phyloP scores from a whole-genome alignment of 1,140 invertebrate species.

The Sesamia nonagrioides region DNA sequence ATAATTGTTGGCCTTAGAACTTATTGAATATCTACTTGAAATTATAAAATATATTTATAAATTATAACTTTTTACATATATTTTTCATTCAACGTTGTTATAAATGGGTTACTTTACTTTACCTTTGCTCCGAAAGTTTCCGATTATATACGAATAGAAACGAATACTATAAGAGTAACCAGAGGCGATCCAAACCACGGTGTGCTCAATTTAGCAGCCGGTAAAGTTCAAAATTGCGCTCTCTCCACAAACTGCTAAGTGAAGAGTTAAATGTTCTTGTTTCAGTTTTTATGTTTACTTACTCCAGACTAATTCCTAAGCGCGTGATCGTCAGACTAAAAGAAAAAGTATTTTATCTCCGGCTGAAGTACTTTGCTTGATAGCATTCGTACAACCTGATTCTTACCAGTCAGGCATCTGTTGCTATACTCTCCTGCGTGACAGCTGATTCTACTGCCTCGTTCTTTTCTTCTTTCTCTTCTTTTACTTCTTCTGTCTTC shows the following conservation, averaged over 20 bases:
- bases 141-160: no score
- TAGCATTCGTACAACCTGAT: slow-evolving; percentile 67
- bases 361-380: slow-evolving; percentile 63
- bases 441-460: slow-evolving; percentile 38
- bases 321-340: slow-evolving; percentile 53
- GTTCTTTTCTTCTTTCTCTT: slow-evolving; percentile 49
- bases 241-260: no score
- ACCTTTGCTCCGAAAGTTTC: no score
- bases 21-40: no score
- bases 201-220: no score
- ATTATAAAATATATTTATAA: no score
- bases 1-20: background rate
- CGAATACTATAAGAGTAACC: no score
- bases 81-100: background rate
- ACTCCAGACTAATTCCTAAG: background rate
- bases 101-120: no score
- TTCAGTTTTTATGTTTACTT: no score
- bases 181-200: no score
- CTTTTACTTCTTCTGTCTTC: slow-evolving; percentile 56
- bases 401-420: slow-evolving; percentile 78
- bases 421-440: slow-evolving; percentile 62
- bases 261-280: background rate
- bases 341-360: slow-evolving; percentile 61
- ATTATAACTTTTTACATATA: background rate
- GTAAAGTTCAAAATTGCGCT: no score